Percentiles rank a stretch among this genome's conserved stretches.
Conservation (phyloP, 2,113 vertebrate species). For the Paradoxurus hermaphroditus region DNA sequence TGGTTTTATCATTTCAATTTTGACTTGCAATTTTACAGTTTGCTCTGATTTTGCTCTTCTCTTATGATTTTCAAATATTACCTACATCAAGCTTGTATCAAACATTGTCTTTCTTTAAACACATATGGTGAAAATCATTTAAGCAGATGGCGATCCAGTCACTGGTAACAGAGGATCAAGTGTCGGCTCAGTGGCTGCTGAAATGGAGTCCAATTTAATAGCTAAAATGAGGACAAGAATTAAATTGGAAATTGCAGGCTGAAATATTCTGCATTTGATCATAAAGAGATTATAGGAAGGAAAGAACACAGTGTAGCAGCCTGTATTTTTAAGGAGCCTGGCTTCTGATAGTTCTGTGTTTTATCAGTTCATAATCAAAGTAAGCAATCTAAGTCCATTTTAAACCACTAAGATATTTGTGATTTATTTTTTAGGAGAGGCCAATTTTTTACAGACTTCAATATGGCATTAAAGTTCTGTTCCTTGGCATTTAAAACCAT, state of each 20-base stretch:
- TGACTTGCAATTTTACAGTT: slow-evolving; percentile 54
- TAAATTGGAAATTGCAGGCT: slow-evolving; percentile 64
- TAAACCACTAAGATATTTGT: not conserved
- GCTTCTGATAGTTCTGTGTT: not conserved
- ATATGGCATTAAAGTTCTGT: not conserved
- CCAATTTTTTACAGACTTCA: not conserved
- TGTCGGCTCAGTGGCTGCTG: not conserved
- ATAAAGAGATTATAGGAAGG: slow-evolving; percentile 40
- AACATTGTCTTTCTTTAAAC: slow-evolving; percentile 32
- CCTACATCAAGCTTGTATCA: slow-evolving; percentile 52
- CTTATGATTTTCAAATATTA: slow-evolving; percentile 65
- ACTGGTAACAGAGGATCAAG: not conserved
- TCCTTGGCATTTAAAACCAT: not conserved
- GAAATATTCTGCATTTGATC: slow-evolving; percentile 48
- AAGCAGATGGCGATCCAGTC: slow-evolving; percentile 14
- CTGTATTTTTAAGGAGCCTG: not conserved
- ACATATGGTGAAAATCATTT: slow-evolving; percentile 46
- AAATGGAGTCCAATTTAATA: slow-evolving; percentile 61
- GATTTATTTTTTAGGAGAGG: not conserved
- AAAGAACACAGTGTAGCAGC: slow-evolving; percentile 8
- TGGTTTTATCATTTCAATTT: slow-evolving; percentile 50
- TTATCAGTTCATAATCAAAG: slow-evolving; percentile 42
- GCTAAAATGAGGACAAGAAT: slow-evolving; percentile 58
- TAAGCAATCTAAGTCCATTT: slow-evolving; percentile 20
- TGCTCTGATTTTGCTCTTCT: slow-evolving; percentile 42